Evolutionary conservation across 2,888 invertebrate genomes (phyloP).

Genomic region (Pecten maximus): DNA sequence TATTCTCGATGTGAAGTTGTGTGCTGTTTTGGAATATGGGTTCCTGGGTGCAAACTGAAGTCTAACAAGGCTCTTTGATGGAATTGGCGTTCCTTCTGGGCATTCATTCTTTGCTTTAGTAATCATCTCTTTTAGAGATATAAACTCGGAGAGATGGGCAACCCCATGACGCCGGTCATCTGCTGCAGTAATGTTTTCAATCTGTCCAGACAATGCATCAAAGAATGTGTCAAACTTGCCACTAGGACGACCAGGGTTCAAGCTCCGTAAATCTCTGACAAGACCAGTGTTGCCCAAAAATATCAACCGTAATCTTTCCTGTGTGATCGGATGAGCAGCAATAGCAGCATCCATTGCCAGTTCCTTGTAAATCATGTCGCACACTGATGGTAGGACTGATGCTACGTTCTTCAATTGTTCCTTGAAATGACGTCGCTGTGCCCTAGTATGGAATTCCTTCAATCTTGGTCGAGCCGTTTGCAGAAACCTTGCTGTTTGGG

Average conservation of each 20-base stretch:
- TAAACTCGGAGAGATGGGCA: slow-evolving; percentile 47
- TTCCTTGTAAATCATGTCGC: slow-evolving; percentile 50
- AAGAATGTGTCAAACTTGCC: slow-evolving; percentile 49
- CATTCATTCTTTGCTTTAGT: slow-evolving; percentile 48
- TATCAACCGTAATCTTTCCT: slow-evolving; percentile 41
- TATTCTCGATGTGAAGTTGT: slow-evolving; percentile 55
- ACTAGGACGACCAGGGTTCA: slow-evolving; percentile 47
- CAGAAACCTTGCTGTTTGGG: slow-evolving; percentile 48
- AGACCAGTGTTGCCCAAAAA: slow-evolving; percentile 41
- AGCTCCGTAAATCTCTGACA: slow-evolving; percentile 30
- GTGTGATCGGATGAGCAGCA: slow-evolving; percentile 40
- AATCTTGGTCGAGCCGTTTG: slow-evolving; percentile 42
- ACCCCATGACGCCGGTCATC: slow-evolving; percentile 56
- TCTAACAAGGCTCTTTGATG: too few relatives aligned
- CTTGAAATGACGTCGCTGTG: slow-evolving; percentile 45
- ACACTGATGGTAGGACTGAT: slow-evolving; percentile 39
- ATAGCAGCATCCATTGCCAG: slow-evolving; percentile 44
- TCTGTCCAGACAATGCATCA: slow-evolving; percentile 37
- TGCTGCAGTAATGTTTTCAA: slow-evolving; percentile 55
- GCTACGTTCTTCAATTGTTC: slow-evolving; percentile 44
- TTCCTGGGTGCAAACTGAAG: slow-evolving; percentile 56
- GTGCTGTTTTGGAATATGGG: slow-evolving; percentile 52
- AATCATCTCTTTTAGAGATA: slow-evolving; percentile 50
- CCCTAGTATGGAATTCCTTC: slow-evolving; percentile 55
- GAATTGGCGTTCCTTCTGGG: slow-evolving; percentile 51